Conservation (phyloP, 2,113 vertebrate genomes). For the Larimichthys crocea region DNA sequence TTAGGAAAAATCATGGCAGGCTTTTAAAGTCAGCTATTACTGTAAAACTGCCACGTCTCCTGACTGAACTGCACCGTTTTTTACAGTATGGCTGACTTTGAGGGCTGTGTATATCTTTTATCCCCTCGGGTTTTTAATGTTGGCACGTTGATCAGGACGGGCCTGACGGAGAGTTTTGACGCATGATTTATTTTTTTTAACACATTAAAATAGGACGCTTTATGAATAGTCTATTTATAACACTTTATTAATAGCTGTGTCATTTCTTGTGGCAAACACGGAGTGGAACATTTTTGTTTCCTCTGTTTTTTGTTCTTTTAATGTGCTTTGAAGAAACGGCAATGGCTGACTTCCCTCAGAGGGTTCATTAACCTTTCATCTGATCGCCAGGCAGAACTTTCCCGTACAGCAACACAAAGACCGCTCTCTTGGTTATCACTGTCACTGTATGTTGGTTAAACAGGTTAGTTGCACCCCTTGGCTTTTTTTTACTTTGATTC, state of each 20-base stretch:
- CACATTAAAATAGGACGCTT: not conserved
- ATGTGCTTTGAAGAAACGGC: conserved; percentile 19
- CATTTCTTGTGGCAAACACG: not conserved
- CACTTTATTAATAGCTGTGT: conserved; percentile 34
- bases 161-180: conserved; percentile 13
- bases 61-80: conserved; percentile 5
- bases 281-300: conserved; percentile 3
- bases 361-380: conserved; percentile 20
- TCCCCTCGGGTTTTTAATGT: not conserved
- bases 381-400: conserved; percentile 12
- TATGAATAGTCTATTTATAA: conserved; percentile 30
- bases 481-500: conserved; percentile 22
- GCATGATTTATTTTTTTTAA: not conserved
- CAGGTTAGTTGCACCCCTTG: conserved; percentile 10
- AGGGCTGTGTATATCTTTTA: not conserved
- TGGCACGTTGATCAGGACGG: not conserved
- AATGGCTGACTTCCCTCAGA: conserved; percentile 2
- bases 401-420: conserved; percentile 3
- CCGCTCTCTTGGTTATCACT: not conserved
- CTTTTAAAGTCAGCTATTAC: not conserved
- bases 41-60: conserved; percentile 19
- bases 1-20: not conserved
- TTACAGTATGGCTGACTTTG: conserved; percentile 15
- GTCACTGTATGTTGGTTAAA: not conserved
- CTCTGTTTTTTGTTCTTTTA: conserved; percentile 2